Base-by-base conservation (phyloP, 2,113 vertebrate species). In the Protobothrops flavoviridis region DNA sequence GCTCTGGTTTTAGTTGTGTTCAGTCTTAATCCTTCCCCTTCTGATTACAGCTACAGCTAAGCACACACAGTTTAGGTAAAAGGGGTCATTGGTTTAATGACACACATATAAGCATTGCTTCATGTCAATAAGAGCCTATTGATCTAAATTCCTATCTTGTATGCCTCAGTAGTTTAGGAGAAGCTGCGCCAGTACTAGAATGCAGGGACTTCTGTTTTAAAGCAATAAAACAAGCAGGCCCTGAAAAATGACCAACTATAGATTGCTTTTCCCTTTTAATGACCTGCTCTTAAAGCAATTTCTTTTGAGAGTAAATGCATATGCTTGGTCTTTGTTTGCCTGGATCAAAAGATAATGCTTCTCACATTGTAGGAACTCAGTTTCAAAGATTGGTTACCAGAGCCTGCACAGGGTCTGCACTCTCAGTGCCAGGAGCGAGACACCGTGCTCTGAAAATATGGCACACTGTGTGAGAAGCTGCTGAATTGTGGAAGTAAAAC, bases 221-320 rank as follows among this genome's bases (percentile, higher is more conserved):
- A 90, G 89, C 9, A 20, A 87, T 94, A 96, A 90, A 93, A 26
- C 4, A 93, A 91, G 50, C 52, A 89, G 74, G 3, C 52, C n/a
- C 0, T 86, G 85, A 90, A 15, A 15, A 17, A 1, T 85, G 89
- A 13, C 4, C 4, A 87, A 39, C 15, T 87, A 90, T 64, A 94
- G 1, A 1, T 0, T 94, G 87, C 86, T 53, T 45, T 92, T 39
- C 23, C 21, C 89, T 85, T 90, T 1, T 57, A 85, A 85, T 17
- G 26, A 52, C 55, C 48, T 93, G 11, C 48, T 61, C 85, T 90
- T 59, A 85, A 57, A 56, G 52, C 52, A 8, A 57, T 89, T 92
- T 92, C 24, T 56, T 52, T 55, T 74, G 6, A 43, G 69, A 81
- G 24, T 43, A 85, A 93, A 85, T 48, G 43, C 57, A 53, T 53